Percentiles rank a stretch among this genome's conserved stretches.
Evolutionary conservation across 2,113 vertebrate species (phyloP).

Genomic region (Chlamydotis undulata): DNA sequence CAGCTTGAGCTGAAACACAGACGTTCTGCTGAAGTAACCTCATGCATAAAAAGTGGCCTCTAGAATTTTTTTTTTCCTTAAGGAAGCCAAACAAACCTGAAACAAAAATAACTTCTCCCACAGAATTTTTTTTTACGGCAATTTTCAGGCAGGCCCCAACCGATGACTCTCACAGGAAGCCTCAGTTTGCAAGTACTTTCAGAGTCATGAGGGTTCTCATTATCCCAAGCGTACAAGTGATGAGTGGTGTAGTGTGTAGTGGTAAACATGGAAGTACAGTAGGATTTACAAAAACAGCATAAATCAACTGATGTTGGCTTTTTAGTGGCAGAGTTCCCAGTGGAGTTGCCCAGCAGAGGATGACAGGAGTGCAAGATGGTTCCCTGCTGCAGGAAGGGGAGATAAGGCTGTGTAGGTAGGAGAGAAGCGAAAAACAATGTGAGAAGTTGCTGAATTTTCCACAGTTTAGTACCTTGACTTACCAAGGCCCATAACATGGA

Average conservation of each 20-base stretch:
- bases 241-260: not conserved
- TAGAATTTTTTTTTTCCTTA: not conserved
- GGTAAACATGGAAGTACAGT: slow-evolving; percentile 25
- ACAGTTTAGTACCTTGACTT: not conserved
- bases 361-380: not conserved
- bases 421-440: not conserved
- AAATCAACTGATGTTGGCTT: not conserved
- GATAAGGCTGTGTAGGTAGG: not conserved
- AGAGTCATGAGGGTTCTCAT: slow-evolving; percentile 12
- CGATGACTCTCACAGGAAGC: not conserved
- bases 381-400: not conserved
- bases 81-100: slow-evolving; percentile 19
- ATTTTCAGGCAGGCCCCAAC: not conserved
- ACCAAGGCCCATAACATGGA: not conserved
- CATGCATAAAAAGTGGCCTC: not conserved
- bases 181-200: slow-evolving; percentile 40
- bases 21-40: slow-evolving; percentile 19
- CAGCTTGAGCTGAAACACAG: slow-evolving; percentile 26
- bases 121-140: not conserved
- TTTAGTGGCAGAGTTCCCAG: not conserved
- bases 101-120: slow-evolving; percentile 29
- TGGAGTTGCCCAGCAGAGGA: not conserved
- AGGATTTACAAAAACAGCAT: not conserved
- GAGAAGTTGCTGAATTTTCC: not conserved
- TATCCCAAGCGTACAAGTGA: not conserved